A percentile compares a stretch with the other conserved stretches of the same genome.
phyloP scores from a whole-genome alignment of 2,888 invertebrate genomes.

The Microchrysa polita region DNA sequence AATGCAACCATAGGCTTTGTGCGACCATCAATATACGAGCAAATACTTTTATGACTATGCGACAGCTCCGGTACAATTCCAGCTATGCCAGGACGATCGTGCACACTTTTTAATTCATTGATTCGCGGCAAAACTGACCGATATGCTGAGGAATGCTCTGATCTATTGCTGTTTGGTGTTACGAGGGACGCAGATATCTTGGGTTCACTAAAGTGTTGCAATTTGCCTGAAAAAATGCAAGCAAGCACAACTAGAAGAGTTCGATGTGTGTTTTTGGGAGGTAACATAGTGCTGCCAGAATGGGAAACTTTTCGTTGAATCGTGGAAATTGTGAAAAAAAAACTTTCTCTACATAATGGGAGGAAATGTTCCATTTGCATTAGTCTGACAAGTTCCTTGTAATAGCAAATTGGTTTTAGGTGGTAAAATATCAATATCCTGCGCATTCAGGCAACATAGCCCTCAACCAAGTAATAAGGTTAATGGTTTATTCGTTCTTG shows the following conservation, averaged over 20 bases:
- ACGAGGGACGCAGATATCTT: background rate
- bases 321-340: no score
- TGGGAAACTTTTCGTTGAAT: no score
- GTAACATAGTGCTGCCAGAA: no score
- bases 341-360: no score
- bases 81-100: conserved; percentile 25
- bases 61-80: background rate
- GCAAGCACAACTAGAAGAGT: background rate
- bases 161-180: conserved; percentile 5
- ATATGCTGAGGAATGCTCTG: conserved; percentile 17
- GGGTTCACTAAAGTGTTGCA: conserved; percentile 25
- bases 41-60: conserved; percentile 21
- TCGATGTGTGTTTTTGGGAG: background rate
- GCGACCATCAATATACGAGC: background rate
- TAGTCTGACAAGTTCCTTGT: no score
- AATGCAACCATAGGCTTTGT: background rate
- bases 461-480: no score
- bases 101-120: conserved; percentile 29
- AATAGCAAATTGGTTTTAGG: no score
- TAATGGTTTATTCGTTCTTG: no score
- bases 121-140: conserved; percentile 7
- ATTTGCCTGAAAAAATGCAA: conserved; percentile 18
- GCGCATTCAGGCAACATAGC: no score
- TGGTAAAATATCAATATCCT: no score
- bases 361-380: no score